Percentiles rank a stretch among this genome's conserved stretches.
Conservation (phyloP, 2,888 invertebrate species). For the Luffia ferchaultella region DNA sequence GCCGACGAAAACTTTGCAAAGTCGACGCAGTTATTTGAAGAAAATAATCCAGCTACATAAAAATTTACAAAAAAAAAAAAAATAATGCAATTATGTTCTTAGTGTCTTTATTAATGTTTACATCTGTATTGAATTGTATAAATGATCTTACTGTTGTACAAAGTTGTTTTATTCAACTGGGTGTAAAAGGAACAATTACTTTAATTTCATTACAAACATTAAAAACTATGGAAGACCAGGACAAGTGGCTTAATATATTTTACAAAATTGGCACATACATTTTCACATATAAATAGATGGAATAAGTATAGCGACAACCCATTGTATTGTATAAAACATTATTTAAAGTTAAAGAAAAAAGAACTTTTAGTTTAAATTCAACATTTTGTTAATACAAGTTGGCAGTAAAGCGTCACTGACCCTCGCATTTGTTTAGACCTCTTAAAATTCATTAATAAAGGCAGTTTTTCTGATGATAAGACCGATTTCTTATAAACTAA, state of each 20-base stretch:
- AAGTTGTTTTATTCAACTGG: constrained; percentile 27
- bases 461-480: background rate
- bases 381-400: too few relatives aligned
- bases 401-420: too few relatives aligned
- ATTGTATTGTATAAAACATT: too few relatives aligned
- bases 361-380: too few relatives aligned
- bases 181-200: constrained; percentile 12
- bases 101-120: constrained; percentile 54
- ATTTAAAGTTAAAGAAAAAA: too few relatives aligned
- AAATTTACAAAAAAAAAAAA: constrained; percentile 17
- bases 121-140: constrained; percentile 45
- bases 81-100: constrained; percentile 29
- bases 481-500: background rate
- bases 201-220: constrained; percentile 26
- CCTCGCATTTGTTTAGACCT: background rate
- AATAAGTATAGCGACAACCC: too few relatives aligned
- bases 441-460: background rate
- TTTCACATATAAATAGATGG: too few relatives aligned
- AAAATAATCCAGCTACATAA: constrained; percentile 17
- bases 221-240: constrained; percentile 56
- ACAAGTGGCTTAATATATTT: constrained; percentile 33
- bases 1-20: constrained; percentile 26
- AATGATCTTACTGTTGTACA: constrained; percentile 37
- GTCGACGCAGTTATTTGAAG: constrained; percentile 43
- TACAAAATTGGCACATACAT: constrained; percentile 47